Percentiles rank a stretch among this genome's conserved stretches.
These are phyloP conservation scores for Phrynocephalus vlangalii DNA, from an alignment of 2,797 vertebrate genomes.

Conservation along the genomic window DNA sequence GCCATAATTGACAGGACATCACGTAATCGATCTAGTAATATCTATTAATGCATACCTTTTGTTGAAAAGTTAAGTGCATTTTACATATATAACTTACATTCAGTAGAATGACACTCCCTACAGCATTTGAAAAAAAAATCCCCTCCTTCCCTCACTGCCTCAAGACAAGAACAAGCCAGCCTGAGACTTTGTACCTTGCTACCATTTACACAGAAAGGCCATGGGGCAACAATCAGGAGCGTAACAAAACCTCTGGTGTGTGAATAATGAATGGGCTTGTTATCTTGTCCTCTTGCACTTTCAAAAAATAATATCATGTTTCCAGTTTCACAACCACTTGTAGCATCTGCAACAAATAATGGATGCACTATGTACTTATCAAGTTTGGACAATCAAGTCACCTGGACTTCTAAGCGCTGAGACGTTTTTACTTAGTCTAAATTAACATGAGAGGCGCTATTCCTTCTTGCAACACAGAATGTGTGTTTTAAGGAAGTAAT, in stretches of 20 bases:
- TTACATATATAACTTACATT: conserved; percentile 41
- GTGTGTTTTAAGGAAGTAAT: background rate
- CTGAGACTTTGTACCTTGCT: conserved; percentile 50
- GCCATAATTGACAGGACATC: too few relatives aligned
- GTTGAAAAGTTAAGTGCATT: conserved; percentile 52
- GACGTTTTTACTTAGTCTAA: background rate
- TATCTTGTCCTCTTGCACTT: background rate
- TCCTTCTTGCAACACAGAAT: background rate
- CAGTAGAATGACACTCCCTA: conserved; percentile 27
- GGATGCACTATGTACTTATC: background rate
- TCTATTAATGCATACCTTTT: conserved; percentile 2
- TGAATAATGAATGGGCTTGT: background rate
- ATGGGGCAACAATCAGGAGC: conserved; percentile 26
- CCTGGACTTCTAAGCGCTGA: background rate
- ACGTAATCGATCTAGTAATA: conserved; percentile 48
- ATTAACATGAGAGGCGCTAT: background rate
- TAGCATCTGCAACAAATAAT: background rate
- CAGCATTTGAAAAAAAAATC: conserved; percentile 13
- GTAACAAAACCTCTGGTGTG: conserved; percentile 44
- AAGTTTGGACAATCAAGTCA: background rate
- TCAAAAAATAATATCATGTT: background rate
- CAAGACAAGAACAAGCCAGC: conserved; percentile 26
- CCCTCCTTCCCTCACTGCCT: background rate
- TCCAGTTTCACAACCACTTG: background rate
- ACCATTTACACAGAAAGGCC: background rate